Conservation (phyloP, 2,797 vertebrate species). For the Cyclura pinguis region DNA sequence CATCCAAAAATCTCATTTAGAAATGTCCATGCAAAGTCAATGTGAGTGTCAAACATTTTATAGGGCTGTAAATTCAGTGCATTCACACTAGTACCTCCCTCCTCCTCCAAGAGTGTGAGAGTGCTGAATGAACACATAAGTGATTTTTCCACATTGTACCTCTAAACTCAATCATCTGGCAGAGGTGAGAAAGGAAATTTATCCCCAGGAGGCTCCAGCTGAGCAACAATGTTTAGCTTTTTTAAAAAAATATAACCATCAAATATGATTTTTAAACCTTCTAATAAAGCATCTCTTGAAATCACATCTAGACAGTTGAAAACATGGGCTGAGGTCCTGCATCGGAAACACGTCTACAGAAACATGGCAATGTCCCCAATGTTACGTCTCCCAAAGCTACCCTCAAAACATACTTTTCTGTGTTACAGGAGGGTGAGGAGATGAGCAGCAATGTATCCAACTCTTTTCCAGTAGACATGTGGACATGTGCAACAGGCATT, state of each 20-base stretch:
- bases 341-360: too few relatives aligned
- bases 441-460: too few relatives aligned
- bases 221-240: neutral
- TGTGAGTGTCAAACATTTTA: constrained; percentile 35
- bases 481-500: too few relatives aligned
- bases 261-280: constrained; percentile 2
- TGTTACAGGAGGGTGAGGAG: too few relatives aligned
- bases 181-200: constrained; percentile 25
- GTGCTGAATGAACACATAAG: neutral
- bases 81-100: neutral
- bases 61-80: constrained; percentile 43
- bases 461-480: too few relatives aligned
- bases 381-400: too few relatives aligned
- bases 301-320: neutral
- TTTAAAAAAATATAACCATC: neutral
- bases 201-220: constrained; percentile 29
- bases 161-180: constrained; percentile 33
- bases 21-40: constrained; percentile 42
- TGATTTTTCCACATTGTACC: constrained; percentile 45
- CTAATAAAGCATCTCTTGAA: constrained; percentile 5
- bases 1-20: constrained; percentile 36
- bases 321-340: neutral
- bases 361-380: too few relatives aligned
- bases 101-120: neutral
- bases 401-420: too few relatives aligned